Conservation (phyloP, 2,113 vertebrate genomes). For the Saccopteryx bilineata region DNA sequence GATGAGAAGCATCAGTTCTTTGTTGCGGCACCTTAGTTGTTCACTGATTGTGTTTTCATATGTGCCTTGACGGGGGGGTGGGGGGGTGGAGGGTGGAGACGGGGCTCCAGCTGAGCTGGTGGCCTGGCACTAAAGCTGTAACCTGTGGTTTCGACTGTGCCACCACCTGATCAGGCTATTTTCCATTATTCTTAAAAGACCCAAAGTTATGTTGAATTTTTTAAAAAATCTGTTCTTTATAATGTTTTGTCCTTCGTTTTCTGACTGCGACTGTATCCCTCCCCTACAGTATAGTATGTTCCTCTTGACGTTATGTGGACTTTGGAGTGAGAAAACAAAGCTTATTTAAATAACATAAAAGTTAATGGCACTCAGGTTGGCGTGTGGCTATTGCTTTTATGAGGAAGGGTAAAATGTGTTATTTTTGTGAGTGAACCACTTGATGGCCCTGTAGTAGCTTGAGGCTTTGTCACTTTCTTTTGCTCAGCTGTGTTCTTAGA, state of each 20-base stretch:
- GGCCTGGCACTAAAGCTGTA: too few relatives aligned
- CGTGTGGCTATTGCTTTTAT: fast-evolving
- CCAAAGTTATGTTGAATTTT: not conserved
- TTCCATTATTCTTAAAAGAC: not conserved
- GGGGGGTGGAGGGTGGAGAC: too few relatives aligned
- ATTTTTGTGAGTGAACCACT: fast-evolving
- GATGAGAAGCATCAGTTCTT: too few relatives aligned
- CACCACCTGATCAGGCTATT: not conserved
- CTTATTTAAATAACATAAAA: not conserved
- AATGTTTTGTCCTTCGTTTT: not conserved
- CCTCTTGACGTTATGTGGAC: not conserved
- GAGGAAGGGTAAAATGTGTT: not conserved
- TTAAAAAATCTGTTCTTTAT: not conserved
- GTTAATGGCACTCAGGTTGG: not conserved
- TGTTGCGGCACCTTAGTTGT: too few relatives aligned
- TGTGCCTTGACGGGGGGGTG: too few relatives aligned
- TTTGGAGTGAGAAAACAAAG: not conserved
- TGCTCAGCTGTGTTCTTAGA: not conserved
- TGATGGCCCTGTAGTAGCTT: too few relatives aligned
- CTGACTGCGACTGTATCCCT: not conserved
- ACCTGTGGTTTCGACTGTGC: too few relatives aligned
- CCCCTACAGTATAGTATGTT: not conserved
- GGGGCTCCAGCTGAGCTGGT: too few relatives aligned
- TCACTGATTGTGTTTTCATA: too few relatives aligned
- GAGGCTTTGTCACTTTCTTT: not conserved